Evolutionary conservation across 2,113 vertebrate species (phyloP).

Genomic region (Mola mola): DNA sequence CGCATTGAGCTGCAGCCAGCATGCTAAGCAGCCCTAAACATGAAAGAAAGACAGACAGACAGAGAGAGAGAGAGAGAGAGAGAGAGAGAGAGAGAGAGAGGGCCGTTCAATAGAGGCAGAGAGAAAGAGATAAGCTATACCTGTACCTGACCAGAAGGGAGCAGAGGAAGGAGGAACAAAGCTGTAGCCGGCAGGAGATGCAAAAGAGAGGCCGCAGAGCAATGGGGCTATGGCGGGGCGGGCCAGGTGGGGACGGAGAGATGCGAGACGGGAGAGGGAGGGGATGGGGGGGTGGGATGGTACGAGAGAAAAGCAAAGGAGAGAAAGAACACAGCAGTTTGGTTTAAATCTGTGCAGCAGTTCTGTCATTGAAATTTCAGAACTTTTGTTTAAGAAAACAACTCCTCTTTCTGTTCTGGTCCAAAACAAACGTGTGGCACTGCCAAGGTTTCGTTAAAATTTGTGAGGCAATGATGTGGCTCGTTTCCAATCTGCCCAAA

Average conservation of each 20-base stretch:
- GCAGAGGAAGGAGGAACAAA: slow-evolving; percentile 97
- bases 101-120: too few relatives aligned
- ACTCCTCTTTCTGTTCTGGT: background rate
- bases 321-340: slow-evolving; percentile 78
- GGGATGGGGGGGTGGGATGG: slow-evolving; percentile 24
- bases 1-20: slow-evolving; percentile 40
- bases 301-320: slow-evolving; percentile 79
- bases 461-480: background rate
- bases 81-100: slow-evolving; percentile 22
- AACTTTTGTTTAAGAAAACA: too few relatives aligned
- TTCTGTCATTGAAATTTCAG: too few relatives aligned
- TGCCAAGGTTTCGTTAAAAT: background rate
- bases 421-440: background rate
- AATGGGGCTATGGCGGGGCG: slow-evolving; percentile 89
- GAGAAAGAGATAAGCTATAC: slow-evolving; percentile 86
- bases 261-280: slow-evolving; percentile 81
- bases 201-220: slow-evolving; percentile 97
- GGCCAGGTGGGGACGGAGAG: slow-evolving; percentile 43
- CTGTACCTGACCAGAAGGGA: slow-evolving; percentile 99
- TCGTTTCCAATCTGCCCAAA: slow-evolving; percentile 6
- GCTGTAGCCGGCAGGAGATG: slow-evolving; percentile 96
- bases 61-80: slow-evolving; percentile 2
- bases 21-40: slow-evolving; percentile 52
- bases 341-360: too few relatives aligned
- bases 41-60: slow-evolving; percentile 4